Evolutionary conservation across 2,797 vertebrate genomes (phyloP).

Genomic region (Jordanella pulchra): DNA sequence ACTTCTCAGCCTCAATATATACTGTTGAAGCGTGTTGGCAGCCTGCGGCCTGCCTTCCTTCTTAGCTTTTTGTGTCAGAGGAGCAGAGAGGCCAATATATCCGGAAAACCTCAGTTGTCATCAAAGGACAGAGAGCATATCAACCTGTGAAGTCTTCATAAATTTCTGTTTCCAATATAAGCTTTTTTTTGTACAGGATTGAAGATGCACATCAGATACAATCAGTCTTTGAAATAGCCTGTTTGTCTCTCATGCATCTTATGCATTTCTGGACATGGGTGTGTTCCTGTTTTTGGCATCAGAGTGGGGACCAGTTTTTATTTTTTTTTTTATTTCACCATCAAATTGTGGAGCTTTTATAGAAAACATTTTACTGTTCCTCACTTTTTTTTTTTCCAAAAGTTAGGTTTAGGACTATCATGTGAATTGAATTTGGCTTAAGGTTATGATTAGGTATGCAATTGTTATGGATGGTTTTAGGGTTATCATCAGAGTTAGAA

Average conservation of each 20-base stretch:
- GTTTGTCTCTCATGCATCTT: slow-evolving; percentile 18
- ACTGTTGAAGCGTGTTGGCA: background rate
- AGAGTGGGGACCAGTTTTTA: no score
- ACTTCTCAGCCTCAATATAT: slow-evolving; percentile 1
- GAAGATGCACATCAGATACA: background rate
- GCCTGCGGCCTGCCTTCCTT: slow-evolving; percentile 2
- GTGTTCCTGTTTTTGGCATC: no score
- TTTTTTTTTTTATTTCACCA: no score
- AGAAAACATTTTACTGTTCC: no score
- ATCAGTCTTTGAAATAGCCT: slow-evolving; percentile 5
- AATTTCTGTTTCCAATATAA: background rate
- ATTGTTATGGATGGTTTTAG: no score
- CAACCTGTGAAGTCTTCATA: background rate
- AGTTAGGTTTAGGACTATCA: no score
- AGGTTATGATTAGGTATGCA: no score
- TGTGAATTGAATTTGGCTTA: no score
- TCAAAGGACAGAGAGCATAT: background rate
- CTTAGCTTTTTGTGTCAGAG: background rate
- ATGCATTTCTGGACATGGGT: background rate
- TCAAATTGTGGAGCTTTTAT: no score
- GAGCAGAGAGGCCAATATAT: background rate
- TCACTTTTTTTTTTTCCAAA: no score
- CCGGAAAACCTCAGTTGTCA: background rate
- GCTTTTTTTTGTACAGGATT: background rate
- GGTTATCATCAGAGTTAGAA: no score